These are phyloP conservation scores for Phataginus tricuspis DNA, from an alignment of 2,797 vertebrate genomes.

Conservation along the genomic window DNA sequence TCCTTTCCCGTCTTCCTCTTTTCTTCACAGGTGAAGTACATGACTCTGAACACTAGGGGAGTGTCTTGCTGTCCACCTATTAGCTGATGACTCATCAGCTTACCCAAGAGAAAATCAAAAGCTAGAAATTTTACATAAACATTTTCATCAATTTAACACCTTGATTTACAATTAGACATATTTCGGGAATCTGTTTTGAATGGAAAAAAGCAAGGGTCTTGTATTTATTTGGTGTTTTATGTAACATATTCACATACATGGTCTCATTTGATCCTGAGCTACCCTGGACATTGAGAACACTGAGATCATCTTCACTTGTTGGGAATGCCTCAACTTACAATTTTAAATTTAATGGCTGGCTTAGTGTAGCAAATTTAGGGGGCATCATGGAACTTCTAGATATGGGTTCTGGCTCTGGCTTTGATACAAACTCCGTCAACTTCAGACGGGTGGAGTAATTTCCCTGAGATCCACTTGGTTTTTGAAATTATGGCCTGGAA, in stretches of 20 bases:
- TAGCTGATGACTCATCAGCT: slow-evolving; percentile 72
- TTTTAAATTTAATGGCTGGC: not conserved
- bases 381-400: not conserved
- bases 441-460: not conserved
- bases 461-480: not conserved
- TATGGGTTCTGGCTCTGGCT: not conserved
- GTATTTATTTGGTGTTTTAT: not conserved
- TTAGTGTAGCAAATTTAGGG: not conserved
- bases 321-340: not conserved
- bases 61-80: slow-evolving; percentile 79
- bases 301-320: not conserved
- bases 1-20: slow-evolving; percentile 34
- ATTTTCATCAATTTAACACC: slow-evolving; percentile 85
- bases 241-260: not conserved
- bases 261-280: not conserved
- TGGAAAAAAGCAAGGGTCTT: not conserved
- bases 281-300: not conserved
- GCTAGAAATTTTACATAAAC: slow-evolving; percentile 82
- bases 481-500: not conserved
- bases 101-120: slow-evolving; percentile 71
- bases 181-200: not conserved
- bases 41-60: slow-evolving; percentile 79
- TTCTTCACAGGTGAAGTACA: slow-evolving; percentile 81
- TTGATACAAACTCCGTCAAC: not conserved
- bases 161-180: slow-evolving; percentile 62